A percentile compares a stretch with the other conserved stretches of the same genome.
Evolutionary conservation across 2,888 invertebrate genomes (phyloP).

Genomic region (Pachydiplax longipennis): DNA sequence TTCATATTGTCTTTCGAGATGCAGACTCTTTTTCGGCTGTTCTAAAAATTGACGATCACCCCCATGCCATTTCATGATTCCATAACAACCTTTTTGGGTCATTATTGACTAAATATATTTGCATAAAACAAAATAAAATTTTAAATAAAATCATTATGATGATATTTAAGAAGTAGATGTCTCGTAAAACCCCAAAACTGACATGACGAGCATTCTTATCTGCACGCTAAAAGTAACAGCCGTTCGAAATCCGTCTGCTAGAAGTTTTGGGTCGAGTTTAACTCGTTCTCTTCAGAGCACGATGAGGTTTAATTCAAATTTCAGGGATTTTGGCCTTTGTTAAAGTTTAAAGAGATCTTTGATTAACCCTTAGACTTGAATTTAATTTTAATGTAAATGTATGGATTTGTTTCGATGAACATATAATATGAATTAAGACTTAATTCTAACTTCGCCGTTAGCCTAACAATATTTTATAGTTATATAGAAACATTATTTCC

Average conservation of each 20-base stretch:
- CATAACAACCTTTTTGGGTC: neutral
- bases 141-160: neutral
- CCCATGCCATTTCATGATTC: neutral
- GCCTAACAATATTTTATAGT: too few relatives aligned
- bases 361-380: too few relatives aligned
- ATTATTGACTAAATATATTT: neutral
- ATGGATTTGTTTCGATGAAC: too few relatives aligned
- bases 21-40: slow-evolving; percentile 33
- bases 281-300: neutral
- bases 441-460: too few relatives aligned
- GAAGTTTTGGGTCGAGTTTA: neutral
- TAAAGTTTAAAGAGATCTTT: neutral
- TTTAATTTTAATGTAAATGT: too few relatives aligned
- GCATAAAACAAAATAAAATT: neutral
- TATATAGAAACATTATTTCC: too few relatives aligned
- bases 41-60: neutral
- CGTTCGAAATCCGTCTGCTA: slow-evolving; percentile 35
- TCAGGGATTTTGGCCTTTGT: too few relatives aligned
- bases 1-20: slow-evolving; percentile 17
- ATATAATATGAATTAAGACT: too few relatives aligned
- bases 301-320: too few relatives aligned
- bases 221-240: slow-evolving; percentile 4
- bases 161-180: neutral
- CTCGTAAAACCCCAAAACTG: neutral
- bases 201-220: neutral